phyloP scores from a whole-genome alignment of 92 coral and sea anemone species.

The Siderastrea radians region DNA sequence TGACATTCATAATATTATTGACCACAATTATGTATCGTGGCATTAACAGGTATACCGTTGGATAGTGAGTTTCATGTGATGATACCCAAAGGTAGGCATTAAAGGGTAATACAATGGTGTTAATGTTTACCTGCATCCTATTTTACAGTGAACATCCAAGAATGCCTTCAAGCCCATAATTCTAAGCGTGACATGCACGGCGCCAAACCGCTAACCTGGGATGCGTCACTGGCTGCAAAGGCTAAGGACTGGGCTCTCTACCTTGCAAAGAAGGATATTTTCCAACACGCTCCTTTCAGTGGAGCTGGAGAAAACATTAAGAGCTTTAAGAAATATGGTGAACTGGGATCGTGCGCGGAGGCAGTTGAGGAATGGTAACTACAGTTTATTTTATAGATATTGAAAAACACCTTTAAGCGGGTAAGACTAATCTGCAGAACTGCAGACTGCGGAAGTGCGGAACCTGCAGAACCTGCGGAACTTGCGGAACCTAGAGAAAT shows the following conservation, averaged over 20 bases:
- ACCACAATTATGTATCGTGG: too few species aligned
- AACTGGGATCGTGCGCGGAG: conserved; percentile 62
- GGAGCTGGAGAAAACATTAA: conserved; percentile 78
- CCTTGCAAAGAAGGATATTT: conserved; percentile 46
- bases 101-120: too few species aligned
- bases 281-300: conserved; percentile 56
- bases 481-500: too few species aligned
- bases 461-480: too few species aligned
- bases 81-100: not conserved
- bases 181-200: conserved; percentile 75
- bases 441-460: too few species aligned
- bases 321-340: conserved; percentile 3
- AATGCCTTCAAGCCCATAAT: conserved; percentile 80
- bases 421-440: too few species aligned
- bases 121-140: not conserved
- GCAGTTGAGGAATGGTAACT: conserved; percentile 81
- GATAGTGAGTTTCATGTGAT: too few species aligned
- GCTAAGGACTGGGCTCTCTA: conserved; percentile 74
- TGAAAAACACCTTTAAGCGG: too few species aligned
- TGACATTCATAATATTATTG: too few species aligned
- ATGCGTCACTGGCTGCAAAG: conserved; percentile 46
- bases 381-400: not conserved
- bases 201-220: conserved; percentile 73
- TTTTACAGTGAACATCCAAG: conserved; percentile 49
- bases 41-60: too few species aligned